Conservation (phyloP, 2,113 vertebrate species). For the Sinocyclocheilus maitianheensis region DNA sequence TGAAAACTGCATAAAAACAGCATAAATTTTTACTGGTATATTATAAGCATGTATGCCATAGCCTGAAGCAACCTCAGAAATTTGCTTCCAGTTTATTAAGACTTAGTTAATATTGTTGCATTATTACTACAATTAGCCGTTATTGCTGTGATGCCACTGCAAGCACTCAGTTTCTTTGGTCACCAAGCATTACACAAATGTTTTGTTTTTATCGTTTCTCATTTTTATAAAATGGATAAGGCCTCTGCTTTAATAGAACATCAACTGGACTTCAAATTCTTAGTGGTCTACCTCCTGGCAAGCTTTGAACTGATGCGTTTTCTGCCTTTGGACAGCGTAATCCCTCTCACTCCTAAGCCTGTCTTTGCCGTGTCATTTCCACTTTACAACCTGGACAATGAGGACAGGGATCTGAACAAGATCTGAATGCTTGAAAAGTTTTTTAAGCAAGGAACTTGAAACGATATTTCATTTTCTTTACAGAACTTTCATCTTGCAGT, state of each 20-base stretch:
- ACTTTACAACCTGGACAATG: slow-evolving; percentile 28
- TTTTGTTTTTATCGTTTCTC: slow-evolving; percentile 12
- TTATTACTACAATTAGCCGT: slow-evolving; percentile 4
- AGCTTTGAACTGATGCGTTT: slow-evolving; percentile 36
- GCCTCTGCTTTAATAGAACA: slow-evolving; percentile 18
- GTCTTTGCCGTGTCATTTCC: slow-evolving; percentile 23
- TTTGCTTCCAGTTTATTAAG: slow-evolving; percentile 26
- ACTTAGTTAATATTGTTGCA: not conserved
- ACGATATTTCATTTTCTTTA: slow-evolving; percentile 75
- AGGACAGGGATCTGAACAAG: slow-evolving; percentile 7
- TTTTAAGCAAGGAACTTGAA: slow-evolving; percentile 77
- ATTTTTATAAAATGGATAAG: slow-evolving; percentile 30
- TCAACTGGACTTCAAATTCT: slow-evolving; percentile 16
- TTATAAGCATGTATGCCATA: not conserved
- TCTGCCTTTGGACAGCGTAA: slow-evolving; percentile 24
- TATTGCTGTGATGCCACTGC: not conserved
- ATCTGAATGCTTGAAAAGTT: slow-evolving; percentile 82
- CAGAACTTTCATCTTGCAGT: slow-evolving; percentile 77
- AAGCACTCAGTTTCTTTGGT: not conserved
- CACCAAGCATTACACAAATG: slow-evolving; percentile 19
- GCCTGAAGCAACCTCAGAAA: not conserved
- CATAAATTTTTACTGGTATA: not conserved
- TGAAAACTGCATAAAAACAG: slow-evolving; percentile 3
- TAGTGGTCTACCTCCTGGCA: slow-evolving; percentile 40
- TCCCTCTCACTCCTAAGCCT: slow-evolving; percentile 22